A percentile compares a stretch with the other conserved stretches of the same genome.
Conservation (phyloP, 1,140 invertebrate genomes). For the Sinonovacula constricta region DNA sequence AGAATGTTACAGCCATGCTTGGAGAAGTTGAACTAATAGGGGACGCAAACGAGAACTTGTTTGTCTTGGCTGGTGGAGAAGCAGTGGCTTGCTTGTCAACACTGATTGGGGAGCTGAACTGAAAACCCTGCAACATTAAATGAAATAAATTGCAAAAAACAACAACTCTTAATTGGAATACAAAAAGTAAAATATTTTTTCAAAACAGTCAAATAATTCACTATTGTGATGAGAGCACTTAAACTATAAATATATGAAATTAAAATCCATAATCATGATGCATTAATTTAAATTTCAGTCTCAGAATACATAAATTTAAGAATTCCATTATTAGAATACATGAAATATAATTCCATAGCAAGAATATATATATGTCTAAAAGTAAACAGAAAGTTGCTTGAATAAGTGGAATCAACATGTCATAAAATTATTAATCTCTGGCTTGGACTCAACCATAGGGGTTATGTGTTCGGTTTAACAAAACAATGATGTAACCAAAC, state of each 20-base stretch:
- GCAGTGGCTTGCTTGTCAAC: slow-evolving; percentile 38
- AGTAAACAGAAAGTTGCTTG: no score
- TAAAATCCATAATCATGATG: neutral
- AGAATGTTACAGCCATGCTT: neutral
- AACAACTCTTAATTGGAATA: no score
- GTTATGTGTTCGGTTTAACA: no score
- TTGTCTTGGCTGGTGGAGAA: neutral
- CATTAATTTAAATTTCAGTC: neutral
- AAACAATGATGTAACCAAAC: no score
- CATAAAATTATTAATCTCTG: no score
- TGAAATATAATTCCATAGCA: no score
- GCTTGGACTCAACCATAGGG: no score
- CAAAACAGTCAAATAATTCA: no score
- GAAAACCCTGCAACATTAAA: slow-evolving; percentile 57
- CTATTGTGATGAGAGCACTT: neutral
- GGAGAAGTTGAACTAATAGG: neutral
- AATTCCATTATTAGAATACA: no score
- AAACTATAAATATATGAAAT: neutral
- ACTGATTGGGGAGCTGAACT: slow-evolving; percentile 69
- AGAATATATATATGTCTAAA: no score
- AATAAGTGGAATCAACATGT: no score
- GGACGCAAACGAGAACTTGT: neutral
- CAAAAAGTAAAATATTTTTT: no score
- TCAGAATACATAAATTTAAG: neutral
- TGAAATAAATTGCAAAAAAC: neutral